Evolutionary conservation across 2,797 vertebrate genomes (phyloP).

Genomic region (Lophius americanus): DNA sequence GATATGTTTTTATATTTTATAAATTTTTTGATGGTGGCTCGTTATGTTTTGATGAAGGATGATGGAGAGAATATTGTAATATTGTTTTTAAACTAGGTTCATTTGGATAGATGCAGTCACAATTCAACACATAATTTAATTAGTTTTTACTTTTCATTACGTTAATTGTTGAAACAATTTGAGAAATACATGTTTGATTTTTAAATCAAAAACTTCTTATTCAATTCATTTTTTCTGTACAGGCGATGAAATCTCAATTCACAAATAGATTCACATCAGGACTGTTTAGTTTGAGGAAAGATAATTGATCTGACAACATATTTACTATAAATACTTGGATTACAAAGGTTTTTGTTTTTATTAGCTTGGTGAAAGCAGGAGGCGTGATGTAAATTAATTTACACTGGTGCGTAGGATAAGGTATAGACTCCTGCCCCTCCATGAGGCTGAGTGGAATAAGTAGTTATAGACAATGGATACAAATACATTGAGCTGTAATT

Average conservation of each 20-base stretch:
- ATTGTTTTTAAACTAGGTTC: slow-evolving; percentile 1
- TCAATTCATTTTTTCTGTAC: slow-evolving; percentile 19
- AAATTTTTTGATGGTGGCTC: slow-evolving; percentile 30
- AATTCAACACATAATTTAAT: slow-evolving; percentile 14
- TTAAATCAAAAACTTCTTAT: neutral
- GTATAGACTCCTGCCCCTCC: too few species aligned
- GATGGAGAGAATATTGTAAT: slow-evolving; percentile 29
- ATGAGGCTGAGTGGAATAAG: too few species aligned
- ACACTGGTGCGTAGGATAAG: too few species aligned
- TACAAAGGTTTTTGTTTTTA: too few species aligned
- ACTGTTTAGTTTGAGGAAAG: slow-evolving; percentile 18
- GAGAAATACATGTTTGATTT: neutral
- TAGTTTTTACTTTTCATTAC: slow-evolving; percentile 4
- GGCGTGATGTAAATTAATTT: too few species aligned
- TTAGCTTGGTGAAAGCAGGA: too few species aligned
- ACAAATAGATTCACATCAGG: neutral
- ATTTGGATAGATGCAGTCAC: slow-evolving; percentile 2
- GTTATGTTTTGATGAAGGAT: slow-evolving; percentile 34
- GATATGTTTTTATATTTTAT: slow-evolving; percentile 29
- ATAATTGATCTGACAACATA: slow-evolving; percentile 1
- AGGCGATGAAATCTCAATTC: too few species aligned
- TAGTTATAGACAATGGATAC: too few species aligned
- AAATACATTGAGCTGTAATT: too few species aligned
- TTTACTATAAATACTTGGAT: too few species aligned
- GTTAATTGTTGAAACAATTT: slow-evolving; percentile 10